Evolutionary conservation across 2,797 vertebrate species (phyloP).

Genomic region (Mastacembelus armatus): DNA sequence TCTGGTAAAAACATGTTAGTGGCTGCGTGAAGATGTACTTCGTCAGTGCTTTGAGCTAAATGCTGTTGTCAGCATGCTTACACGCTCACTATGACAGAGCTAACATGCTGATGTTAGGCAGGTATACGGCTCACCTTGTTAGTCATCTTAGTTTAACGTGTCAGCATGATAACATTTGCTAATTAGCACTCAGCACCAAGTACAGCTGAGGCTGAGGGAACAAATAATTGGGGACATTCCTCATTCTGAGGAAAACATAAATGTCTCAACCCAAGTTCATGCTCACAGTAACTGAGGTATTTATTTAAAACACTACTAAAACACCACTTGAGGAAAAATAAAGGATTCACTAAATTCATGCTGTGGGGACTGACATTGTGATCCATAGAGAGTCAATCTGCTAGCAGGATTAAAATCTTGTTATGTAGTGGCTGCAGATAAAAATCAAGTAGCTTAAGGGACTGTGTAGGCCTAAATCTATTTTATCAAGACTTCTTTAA

Average conservation of each 20-base stretch:
- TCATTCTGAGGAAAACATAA: too few relatives aligned
- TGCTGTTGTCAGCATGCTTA: neutral
- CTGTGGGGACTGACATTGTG: too few relatives aligned
- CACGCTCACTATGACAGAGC: neutral
- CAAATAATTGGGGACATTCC: too few relatives aligned
- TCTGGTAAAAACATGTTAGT: neutral
- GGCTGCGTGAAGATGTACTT: neutral
- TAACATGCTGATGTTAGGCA: neutral
- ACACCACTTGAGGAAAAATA: too few relatives aligned
- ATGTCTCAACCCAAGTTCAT: too few relatives aligned
- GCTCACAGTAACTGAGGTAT: too few relatives aligned
- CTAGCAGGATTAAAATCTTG: too few relatives aligned
- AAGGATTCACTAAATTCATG: too few relatives aligned
- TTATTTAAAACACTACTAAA: too few relatives aligned
- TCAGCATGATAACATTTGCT: neutral
- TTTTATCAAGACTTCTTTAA: neutral
- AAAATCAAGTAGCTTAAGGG: conserved; percentile 4
- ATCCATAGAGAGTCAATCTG: too few relatives aligned
- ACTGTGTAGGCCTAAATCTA: neutral
- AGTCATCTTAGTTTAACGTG: neutral
- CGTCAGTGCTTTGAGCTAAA: neutral
- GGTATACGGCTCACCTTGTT: neutral
- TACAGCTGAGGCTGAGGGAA: too few relatives aligned
- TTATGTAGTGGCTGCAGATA: neutral
- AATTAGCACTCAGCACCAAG: neutral